phyloP scores from a whole-genome alignment of 2,888 invertebrate species.

The Timema cristinae region DNA sequence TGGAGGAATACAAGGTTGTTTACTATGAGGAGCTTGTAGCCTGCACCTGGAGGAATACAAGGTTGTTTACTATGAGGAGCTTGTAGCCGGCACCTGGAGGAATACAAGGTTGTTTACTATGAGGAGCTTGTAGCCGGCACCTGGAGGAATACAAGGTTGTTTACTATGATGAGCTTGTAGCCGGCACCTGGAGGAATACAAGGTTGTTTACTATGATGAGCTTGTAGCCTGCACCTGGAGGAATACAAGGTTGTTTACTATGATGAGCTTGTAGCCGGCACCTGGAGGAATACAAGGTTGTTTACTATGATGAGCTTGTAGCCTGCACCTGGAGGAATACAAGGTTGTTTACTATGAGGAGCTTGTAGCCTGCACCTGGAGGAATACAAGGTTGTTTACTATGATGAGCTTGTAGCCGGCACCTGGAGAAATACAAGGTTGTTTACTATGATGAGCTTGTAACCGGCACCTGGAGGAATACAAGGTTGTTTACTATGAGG shows the following conservation, averaged over 20 bases:
- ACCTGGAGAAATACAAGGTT: slow-evolving; percentile 39
- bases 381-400: slow-evolving; percentile 47
- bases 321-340: slow-evolving; percentile 55
- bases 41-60: slow-evolving; percentile 51
- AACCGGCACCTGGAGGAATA: too few relatives aligned
- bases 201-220: slow-evolving; percentile 60
- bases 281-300: too few relatives aligned
- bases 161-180: too few relatives aligned
- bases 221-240: slow-evolving; percentile 68
- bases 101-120: slow-evolving; percentile 50
- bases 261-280: too few relatives aligned
- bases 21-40: slow-evolving; percentile 72
- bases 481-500: too few relatives aligned
- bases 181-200: too few relatives aligned
- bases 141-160: slow-evolving; percentile 37
- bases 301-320: slow-evolving; percentile 74
- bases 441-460: too few relatives aligned
- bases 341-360: too few relatives aligned
- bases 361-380: too few relatives aligned
- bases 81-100: too few relatives aligned
- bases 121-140: slow-evolving; percentile 75
- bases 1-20: slow-evolving; percentile 42
- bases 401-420: slow-evolving; percentile 77
- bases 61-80: too few relatives aligned
- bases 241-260: background rate